Evolutionary conservation across 2,888 invertebrate species (phyloP), one percentile per base, ranked within the genome.

Genomic region (Troilus luridus): DNA sequence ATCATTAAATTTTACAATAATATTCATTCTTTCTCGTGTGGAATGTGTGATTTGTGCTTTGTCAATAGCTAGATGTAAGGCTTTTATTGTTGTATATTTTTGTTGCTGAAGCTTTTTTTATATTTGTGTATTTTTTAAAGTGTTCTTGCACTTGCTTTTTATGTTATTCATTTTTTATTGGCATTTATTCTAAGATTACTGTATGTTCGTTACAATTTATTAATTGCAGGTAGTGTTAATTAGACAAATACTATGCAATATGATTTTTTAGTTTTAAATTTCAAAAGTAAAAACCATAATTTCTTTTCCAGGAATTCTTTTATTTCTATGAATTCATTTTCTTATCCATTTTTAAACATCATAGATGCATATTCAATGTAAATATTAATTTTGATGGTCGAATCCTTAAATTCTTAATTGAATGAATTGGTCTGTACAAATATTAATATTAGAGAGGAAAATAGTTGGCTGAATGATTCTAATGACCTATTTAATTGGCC

Each of bases 191-290:
- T 89, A 14, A 60, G 85, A 88, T 90, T 85, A 67, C 91, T 92
- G 85, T 91, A 90, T 92, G 62, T 91, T 91, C 19, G 88, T 91
- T 91, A 19, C 90, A 91, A 89, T 41, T 92, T 77, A 77, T 77
- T 14, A 41, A 19, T 41, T 41, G 21, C 41, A 77, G 72, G 8
- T 77, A 24, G 2, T 27, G 0, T 14, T 41, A 17, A 77, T 77
- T 41, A 6, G 27, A 72, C 1, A 24, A 24, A 27, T 64, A 24
- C 24, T 67, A 67, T 67, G 0, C 7, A 10, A 5, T 6, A 12
- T 12, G n/a, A 67, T 67, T 67, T 67, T 27, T 11, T 27, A 6
- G 41, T 67, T 24, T 24, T 67, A 67, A 24, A 67, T 67, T 27
- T 24, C 24, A 67, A 12, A 9, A 64, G 1, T n/a, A 64, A 64